Conservation (phyloP, 2,888 invertebrate genomes). For the Drosophila ezoana region DNA sequence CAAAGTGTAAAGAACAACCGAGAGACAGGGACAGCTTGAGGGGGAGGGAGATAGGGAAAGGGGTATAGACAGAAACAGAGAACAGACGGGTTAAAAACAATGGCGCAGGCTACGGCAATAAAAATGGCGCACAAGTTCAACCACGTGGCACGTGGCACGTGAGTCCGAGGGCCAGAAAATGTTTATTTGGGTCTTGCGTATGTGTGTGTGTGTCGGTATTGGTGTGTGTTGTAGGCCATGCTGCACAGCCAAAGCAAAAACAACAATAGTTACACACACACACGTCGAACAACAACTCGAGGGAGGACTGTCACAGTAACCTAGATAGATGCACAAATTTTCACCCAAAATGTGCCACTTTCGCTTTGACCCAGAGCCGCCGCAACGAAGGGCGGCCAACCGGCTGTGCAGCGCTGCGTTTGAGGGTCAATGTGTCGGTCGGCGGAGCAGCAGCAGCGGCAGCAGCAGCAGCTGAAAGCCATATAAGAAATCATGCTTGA, state of each 20-base stretch:
- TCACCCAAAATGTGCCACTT: constrained; percentile 79
- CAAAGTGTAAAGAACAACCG: constrained; percentile 25
- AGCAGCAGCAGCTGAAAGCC: constrained; percentile 47
- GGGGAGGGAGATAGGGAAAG: background rate
- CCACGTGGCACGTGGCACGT: constrained; percentile 70
- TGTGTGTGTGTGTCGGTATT: constrained; percentile 31
- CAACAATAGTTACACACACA: constrained; percentile 34
- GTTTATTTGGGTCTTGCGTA: constrained; percentile 73
- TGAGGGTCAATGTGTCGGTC: constrained; percentile 72
- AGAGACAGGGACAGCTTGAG: background rate
- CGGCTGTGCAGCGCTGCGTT: constrained; percentile 53
- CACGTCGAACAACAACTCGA: constrained; percentile 54
- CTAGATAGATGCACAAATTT: constrained; percentile 76
- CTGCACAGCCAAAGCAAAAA: constrained; percentile 51
- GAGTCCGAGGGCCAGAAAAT: constrained; percentile 76
- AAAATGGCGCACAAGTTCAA: constrained; percentile 81
- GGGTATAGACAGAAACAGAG: constrained; percentile 10
- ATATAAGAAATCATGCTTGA: constrained; percentile 80
- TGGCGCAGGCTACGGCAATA: constrained; percentile 71
- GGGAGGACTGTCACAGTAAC: constrained; percentile 77
- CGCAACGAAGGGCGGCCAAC: constrained; percentile 63
- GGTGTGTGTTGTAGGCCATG: constrained; percentile 67
- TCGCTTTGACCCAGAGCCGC: constrained; percentile 78
- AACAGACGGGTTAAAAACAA: constrained; percentile 59
- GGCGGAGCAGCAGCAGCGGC: constrained; percentile 12